Base-by-base conservation (phyloP, 2,888 invertebrate species). In the Agrotis segetum region DNA sequence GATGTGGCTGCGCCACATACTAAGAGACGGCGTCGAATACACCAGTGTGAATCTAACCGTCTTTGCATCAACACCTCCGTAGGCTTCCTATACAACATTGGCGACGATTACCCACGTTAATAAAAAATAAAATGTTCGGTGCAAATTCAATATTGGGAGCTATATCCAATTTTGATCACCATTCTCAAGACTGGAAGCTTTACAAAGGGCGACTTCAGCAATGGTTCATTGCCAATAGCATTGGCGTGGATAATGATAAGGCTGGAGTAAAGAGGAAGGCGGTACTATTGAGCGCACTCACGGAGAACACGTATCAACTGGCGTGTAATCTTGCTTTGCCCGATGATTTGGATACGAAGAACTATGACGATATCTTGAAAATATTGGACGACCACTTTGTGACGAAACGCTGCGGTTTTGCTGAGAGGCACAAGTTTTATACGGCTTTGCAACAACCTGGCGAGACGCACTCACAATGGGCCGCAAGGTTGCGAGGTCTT, bases 181-280 rank as follows among this genome's bases (percentile, higher is more conserved):
- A 44, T 4, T 21, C 21, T 5, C 63, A 63, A 52, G 24, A 63
- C 21, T 63, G n/a, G n/a, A 53, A 53, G 40, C 16, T 52, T 62
- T 52, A 62, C 17, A 62, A 62, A 17, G 19, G 49, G 19, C 40
- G 50, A 14, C 50, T 62, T 53, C 50, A 53, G 50, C 44, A 63
- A 34, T 63, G 63, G 63, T 53, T 63, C 24, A 63, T 63, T 7
- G 63, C 44, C 44, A 63, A 63, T 44, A 53, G 52, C 47, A 53
- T 63, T 11, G 49, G n/a, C 16, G 47, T 17, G 29, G 61, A 61
- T 3, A 61, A 9, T 6, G 61, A 61, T 13, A 49, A 61, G 49
- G 47, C 47, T n/a, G 49, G 29, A 29, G 49, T 49, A 0, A 34
- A 14, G 7, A 24, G 61, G 17, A 47, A 47, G 16, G 47, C 47